phyloP scores from a whole-genome alignment of 37 sponge, comb jelly and placozoan species.

The Hormiphora californensis region DNA sequence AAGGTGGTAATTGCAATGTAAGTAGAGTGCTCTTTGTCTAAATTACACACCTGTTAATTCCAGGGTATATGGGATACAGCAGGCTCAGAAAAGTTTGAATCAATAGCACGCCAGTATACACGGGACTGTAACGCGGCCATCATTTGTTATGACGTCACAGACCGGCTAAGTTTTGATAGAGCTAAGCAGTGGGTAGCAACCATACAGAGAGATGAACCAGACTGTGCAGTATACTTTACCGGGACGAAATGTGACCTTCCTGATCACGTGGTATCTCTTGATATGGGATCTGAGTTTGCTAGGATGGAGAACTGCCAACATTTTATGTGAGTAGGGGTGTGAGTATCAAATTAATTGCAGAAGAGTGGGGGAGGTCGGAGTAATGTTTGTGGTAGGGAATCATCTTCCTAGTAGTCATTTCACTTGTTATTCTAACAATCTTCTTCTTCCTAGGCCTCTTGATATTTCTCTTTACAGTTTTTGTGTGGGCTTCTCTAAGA shows the following conservation, averaged over 20 bases:
- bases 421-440: too few species aligned
- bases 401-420: too few species aligned
- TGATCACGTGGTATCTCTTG: not conserved
- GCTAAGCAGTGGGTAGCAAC: slow-evolving; percentile 44
- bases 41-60: not conserved
- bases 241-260: slow-evolving; percentile 25
- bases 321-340: not conserved
- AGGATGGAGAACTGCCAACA: slow-evolving; percentile 29
- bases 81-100: slow-evolving; percentile 45
- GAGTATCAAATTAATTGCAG: too few species aligned
- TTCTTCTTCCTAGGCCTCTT: too few species aligned
- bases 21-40: too few species aligned
- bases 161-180: slow-evolving; percentile 1
- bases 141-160: slow-evolving; percentile 37
- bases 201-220: slow-evolving; percentile 2
- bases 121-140: slow-evolving; percentile 4
- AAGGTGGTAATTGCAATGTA: too few species aligned
- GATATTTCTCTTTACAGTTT: too few species aligned
- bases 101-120: slow-evolving; percentile 30
- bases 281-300: not conserved
- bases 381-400: too few species aligned
- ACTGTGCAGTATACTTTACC: not conserved
- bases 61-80: slow-evolving; percentile 53
- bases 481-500: too few species aligned
- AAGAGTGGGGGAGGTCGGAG: too few species aligned